phyloP scores from a whole-genome alignment of 2,888 invertebrate species.

The Trissonchulus latispiculum region DNA sequence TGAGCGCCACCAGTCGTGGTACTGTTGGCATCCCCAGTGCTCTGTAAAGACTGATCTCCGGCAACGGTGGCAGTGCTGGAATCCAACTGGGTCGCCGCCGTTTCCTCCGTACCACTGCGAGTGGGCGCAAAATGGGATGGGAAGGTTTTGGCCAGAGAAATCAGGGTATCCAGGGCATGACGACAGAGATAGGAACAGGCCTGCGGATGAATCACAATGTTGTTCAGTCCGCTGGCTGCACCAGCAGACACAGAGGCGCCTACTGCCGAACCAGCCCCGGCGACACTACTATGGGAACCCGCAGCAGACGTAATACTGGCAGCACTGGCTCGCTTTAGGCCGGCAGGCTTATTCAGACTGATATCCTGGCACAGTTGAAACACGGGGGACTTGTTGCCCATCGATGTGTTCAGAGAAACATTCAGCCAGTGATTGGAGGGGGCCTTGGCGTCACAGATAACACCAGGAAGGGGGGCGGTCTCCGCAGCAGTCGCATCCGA shows the following conservation, averaged over 20 bases:
- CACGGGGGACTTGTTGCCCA: neutral
- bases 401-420: neutral
- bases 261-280: neutral
- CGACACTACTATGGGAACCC: neutral
- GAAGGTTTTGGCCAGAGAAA: conserved; percentile 68
- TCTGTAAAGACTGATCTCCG: conserved; percentile 62
- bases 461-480: neutral
- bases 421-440: conserved; percentile 14
- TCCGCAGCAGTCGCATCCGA: neutral
- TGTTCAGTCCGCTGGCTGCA: neutral
- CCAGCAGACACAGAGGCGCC: neutral
- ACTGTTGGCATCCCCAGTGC: conserved; percentile 38
- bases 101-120: neutral
- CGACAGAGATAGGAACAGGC: conserved; percentile 65
- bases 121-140: conserved; percentile 52
- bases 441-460: neutral
- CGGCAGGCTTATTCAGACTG: too few species aligned
- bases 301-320: neutral
- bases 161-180: conserved; percentile 65
- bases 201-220: conserved; percentile 62
- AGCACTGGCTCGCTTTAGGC: neutral
- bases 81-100: neutral
- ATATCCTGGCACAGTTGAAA: neutral
- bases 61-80: conserved; percentile 37
- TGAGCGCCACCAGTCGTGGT: conserved; percentile 20